Conservation (phyloP, 2,888 invertebrate species). For the Sericinus montela region DNA sequence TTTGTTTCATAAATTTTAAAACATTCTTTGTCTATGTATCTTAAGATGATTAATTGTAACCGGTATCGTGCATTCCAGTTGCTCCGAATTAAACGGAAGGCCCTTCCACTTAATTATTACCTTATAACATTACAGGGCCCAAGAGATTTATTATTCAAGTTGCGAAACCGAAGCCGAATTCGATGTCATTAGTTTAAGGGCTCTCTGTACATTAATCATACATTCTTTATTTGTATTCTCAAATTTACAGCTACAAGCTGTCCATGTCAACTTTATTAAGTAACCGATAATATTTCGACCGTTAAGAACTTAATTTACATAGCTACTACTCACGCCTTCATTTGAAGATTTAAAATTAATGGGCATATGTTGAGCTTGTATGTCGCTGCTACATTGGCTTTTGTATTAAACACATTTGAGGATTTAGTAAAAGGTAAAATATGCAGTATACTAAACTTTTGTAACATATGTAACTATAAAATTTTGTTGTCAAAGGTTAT, state of each 20-base stretch:
- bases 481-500: no score
- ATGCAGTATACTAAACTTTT: no score
- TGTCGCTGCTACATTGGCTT: no score
- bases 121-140: constrained; percentile 34
- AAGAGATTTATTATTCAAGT: constrained; percentile 53
- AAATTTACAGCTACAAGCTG: not conserved
- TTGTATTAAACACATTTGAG: no score
- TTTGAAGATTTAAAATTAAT: no score
- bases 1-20: no score
- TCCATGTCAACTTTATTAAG: not conserved
- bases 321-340: not conserved
- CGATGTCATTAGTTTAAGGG: constrained; percentile 58
- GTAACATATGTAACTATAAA: no score
- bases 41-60: no score
- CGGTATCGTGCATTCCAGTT: constrained; percentile 1
- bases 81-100: constrained; percentile 12
- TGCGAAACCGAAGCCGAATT: constrained; percentile 49
- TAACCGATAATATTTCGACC: not conserved
- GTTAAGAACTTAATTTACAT: not conserved
- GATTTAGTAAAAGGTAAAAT: no score
- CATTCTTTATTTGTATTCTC: constrained; percentile 30
- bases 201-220: constrained; percentile 52
- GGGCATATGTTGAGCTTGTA: no score
- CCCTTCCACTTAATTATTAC: constrained; percentile 32
- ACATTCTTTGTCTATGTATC: no score